A percentile compares a stretch with the other conserved stretches of the same genome.
Conservation (phyloP, 2,888 invertebrate species). For the Caenorhabditis imperialis region DNA sequence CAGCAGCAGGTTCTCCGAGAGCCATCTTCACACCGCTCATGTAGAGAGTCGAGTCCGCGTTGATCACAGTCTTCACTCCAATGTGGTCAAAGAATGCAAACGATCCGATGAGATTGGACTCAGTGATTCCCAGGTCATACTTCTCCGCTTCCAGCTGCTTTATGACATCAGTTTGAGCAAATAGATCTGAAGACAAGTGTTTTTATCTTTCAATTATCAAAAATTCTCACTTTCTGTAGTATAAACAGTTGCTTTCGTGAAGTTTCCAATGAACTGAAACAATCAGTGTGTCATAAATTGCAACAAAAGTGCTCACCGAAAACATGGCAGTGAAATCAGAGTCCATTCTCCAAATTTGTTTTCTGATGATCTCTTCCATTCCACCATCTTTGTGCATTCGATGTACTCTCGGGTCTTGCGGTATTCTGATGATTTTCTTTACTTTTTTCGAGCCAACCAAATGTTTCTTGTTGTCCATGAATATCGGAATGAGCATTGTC, state of each 20-base stretch:
- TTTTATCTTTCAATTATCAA: too few relatives aligned
- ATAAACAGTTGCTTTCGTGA: constrained; percentile 10
- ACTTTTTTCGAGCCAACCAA: constrained; percentile 49
- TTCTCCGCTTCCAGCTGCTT: constrained; percentile 22
- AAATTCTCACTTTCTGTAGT: constrained; percentile 8
- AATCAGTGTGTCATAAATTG: background rate
- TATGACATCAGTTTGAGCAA: constrained; percentile 19
- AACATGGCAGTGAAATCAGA: constrained; percentile 18
- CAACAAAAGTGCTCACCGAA: background rate
- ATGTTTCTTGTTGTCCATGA: constrained; percentile 24
- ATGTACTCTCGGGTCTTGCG: constrained; percentile 24
- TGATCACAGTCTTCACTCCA: constrained; percentile 29
- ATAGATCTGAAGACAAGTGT: constrained; percentile 39
- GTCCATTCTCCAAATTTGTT: constrained; percentile 38
- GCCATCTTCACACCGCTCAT: constrained; percentile 7
- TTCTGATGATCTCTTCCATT: constrained; percentile 25
- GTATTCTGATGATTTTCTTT: constrained; percentile 27
- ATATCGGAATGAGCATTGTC: constrained; percentile 45
- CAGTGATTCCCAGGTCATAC: constrained; percentile 44
- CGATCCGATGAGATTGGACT: constrained; percentile 22
- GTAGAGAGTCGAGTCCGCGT: constrained; percentile 34
- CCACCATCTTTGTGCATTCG: constrained; percentile 22
- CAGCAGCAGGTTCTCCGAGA: constrained; percentile 18
- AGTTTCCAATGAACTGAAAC: constrained; percentile 29
- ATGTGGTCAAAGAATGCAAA: constrained; percentile 44